Evolutionary conservation across 92 coral and sea anemone species (phyloP), one percentile per base, ranked within the genome.

Genomic region (Phenganax stokvisi): DNA sequence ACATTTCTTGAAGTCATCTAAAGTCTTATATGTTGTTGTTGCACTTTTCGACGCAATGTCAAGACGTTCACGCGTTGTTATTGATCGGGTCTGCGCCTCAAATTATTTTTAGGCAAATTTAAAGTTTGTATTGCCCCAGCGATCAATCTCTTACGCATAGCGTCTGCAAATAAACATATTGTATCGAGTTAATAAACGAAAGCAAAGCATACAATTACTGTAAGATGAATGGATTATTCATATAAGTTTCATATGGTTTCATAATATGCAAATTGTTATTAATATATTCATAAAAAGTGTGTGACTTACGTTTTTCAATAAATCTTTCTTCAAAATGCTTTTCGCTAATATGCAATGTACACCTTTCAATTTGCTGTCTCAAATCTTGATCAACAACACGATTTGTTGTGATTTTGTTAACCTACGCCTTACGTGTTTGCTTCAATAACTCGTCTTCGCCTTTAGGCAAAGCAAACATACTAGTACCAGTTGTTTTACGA

Each of bases 221-320:
- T n/a, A n/a, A n/a, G n/a, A n/a, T n/a, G n/a, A n/a, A n/a, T n/a
- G n/a, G n/a, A n/a, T n/a, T n/a, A n/a, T n/a, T n/a, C n/a, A n/a
- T n/a, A n/a, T n/a, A n/a, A n/a, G n/a, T n/a, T n/a, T n/a, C n/a
- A n/a, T n/a, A n/a, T n/a, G n/a, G n/a, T n/a, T n/a, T n/a, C n/a
- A n/a, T n/a, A n/a, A n/a, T n/a, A n/a, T n/a, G n/a, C n/a, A n/a
- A n/a, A 59, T 59, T 59, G 4, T 12, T 59, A 59, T 60, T 12
- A 12, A 6, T 27, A 27, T 70, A 70, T 70, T 3, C 54, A 70
- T 52, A 12, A 70, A 9, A n/a, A 28, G 3, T 6, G 55, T 10
- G 31, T 15, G 16, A 74, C 79, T 74, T 74, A 74, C 79, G 57
- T 17, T n/a, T 56, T 57, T 75, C 80, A 75, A 75, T 75, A 25